phyloP scores from a whole-genome alignment of 1,140 invertebrate genomes.

The Luehdorfia chinensis region DNA sequence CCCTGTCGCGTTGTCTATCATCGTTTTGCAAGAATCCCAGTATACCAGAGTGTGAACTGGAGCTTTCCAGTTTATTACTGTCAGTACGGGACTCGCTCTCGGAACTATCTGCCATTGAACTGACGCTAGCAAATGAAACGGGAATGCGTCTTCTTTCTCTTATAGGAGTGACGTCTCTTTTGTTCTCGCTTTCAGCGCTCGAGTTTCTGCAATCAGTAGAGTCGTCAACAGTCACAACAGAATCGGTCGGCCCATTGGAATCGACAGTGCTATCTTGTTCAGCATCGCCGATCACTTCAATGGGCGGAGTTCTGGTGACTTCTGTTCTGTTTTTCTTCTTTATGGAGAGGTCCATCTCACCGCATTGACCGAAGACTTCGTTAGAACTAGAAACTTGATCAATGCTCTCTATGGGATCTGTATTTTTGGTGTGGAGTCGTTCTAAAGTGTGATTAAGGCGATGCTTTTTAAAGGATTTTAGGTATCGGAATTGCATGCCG shows the following conservation, averaged over 20 bases:
- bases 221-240: constrained; percentile 63
- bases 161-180: constrained; percentile 45
- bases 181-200: constrained; percentile 55
- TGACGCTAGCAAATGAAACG: constrained; percentile 72
- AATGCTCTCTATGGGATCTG: constrained; percentile 71
- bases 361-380: constrained; percentile 77
- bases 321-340: constrained; percentile 58
- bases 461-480: constrained; percentile 94
- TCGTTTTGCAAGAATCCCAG: constrained; percentile 81
- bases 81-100: constrained; percentile 63
- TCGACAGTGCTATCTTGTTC: constrained; percentile 85
- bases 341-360: constrained; percentile 74
- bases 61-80: constrained; percentile 52
- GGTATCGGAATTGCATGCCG: constrained; percentile 92
- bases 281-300: constrained; percentile 66
- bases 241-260: constrained; percentile 72
- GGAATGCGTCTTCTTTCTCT: constrained; percentile 51
- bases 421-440: constrained; percentile 83
- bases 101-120: constrained; percentile 73
- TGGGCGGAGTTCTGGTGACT: constrained; percentile 40
- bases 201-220: constrained; percentile 60
- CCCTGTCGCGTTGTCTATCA: constrained; percentile 82
- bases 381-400: constrained; percentile 86
- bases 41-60: constrained; percentile 79
- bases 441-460: constrained; percentile 91